A percentile compares a stretch with the other conserved stretches of the same genome.
phyloP scores from a whole-genome alignment of 92 coral and sea anemone genomes.

The Muricea muricata region DNA sequence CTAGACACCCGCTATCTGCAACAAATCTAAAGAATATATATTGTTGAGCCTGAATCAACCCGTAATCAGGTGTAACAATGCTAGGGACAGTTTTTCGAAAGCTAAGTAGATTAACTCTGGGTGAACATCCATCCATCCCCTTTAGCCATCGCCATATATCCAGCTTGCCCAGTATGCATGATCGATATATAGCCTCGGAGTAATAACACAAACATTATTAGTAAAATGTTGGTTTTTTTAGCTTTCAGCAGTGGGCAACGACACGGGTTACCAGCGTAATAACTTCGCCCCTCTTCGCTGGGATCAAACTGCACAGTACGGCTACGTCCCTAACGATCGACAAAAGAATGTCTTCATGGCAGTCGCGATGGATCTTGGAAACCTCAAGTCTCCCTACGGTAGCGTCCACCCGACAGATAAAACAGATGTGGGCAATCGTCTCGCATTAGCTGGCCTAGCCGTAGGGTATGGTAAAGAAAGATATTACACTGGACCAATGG shows the following conservation, averaged over 20 bases:
- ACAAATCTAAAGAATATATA: no score
- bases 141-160: no score
- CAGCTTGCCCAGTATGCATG: no score
- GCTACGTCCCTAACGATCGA: conserved; percentile 87
- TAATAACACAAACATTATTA: no score
- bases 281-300: conserved; percentile 94
- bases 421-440: conserved; percentile 86
- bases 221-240: no score
- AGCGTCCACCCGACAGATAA: conserved; percentile 94
- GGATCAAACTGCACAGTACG: conserved; percentile 97
- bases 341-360: conserved; percentile 94
- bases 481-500: conserved; percentile 89
- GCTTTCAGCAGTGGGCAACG: conserved; percentile 75
- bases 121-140: no score
- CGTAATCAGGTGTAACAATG: no score
- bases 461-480: conserved; percentile 75
- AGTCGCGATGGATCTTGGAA: conserved; percentile 95
- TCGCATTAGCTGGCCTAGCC: conserved; percentile 90
- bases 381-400: conserved; percentile 83
- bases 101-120: no score
- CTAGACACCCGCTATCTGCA: no score
- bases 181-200: no score
- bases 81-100: no score
- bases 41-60: no score
- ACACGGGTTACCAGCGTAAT: conserved; percentile 58